Percentiles rank a stretch among this genome's conserved stretches.
phyloP scores from a whole-genome alignment of 2,113 vertebrate species.

The Gambusia holbrooki region DNA sequence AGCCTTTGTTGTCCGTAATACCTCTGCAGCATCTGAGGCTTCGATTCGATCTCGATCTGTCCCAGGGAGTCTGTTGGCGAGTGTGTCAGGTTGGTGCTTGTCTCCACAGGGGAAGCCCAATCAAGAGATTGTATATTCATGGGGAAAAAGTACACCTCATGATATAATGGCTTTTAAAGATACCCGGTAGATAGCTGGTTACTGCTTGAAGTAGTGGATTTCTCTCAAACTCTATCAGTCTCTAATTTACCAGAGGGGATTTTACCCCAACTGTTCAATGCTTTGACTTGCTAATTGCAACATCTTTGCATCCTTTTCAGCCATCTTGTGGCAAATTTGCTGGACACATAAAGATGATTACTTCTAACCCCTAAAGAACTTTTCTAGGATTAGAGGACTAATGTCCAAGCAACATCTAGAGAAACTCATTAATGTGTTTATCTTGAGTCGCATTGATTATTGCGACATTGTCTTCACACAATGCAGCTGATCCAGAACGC shows the following conservation, averaged over 20 bases:
- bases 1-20: constrained; percentile 68
- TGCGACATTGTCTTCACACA: too few relatives aligned
- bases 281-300: not conserved
- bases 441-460: too few relatives aligned
- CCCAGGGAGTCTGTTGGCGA: constrained; percentile 26
- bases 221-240: not conserved
- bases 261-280: not conserved
- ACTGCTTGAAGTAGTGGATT: not conserved
- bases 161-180: too few relatives aligned
- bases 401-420: too few relatives aligned
- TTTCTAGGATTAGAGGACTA: too few relatives aligned
- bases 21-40: constrained; percentile 50
- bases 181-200: not conserved
- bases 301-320: not conserved
- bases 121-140: constrained; percentile 29
- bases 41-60: constrained; percentile 62
- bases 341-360: too few relatives aligned
- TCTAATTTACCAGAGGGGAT: not conserved
- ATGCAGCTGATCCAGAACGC: too few relatives aligned
- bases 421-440: too few relatives aligned
- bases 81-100: constrained; percentile 16
- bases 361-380: too few relatives aligned
- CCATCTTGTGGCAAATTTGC: not conserved
- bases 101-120: constrained; percentile 21
- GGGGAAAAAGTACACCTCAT: not conserved